Evolutionary conservation across 2,797 vertebrate genomes (phyloP).

Genomic region (Pogoniulus pusillus): DNA sequence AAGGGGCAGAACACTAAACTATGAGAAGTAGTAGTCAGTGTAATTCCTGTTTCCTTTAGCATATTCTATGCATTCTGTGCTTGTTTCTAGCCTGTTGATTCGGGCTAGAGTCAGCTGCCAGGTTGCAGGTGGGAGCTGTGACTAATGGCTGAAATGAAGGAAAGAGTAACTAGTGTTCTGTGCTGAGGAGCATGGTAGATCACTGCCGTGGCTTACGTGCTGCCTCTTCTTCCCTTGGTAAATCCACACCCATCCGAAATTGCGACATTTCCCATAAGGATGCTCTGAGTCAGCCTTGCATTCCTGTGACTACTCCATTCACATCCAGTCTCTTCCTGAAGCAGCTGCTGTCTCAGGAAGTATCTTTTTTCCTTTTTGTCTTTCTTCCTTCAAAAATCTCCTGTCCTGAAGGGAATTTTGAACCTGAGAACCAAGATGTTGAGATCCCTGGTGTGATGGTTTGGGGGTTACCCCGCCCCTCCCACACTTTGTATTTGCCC

Average conservation of each 20-base stretch:
- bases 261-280: not conserved
- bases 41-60: not conserved
- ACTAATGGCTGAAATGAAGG: not conserved
- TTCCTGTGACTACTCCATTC: not conserved
- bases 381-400: not conserved
- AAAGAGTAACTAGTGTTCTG: not conserved
- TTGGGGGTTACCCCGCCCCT: too few species aligned
- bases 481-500: too few species aligned
- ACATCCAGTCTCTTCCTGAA: not conserved
- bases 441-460: too few species aligned
- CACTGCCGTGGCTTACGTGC: not conserved
- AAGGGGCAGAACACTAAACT: not conserved
- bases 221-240: not conserved
- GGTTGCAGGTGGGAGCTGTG: not conserved
- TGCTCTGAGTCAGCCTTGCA: not conserved
- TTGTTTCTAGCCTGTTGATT: not conserved
- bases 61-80: not conserved
- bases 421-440: not conserved
- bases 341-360: not conserved
- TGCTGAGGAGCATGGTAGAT: not conserved
- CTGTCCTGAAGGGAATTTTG: not conserved
- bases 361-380: not conserved
- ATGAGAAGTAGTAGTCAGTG: not conserved
- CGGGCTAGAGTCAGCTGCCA: not conserved
- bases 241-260: not conserved